Base-by-base conservation (phyloP, 2,797 vertebrate genomes). In the Mormyrus hasselquistii region DNA sequence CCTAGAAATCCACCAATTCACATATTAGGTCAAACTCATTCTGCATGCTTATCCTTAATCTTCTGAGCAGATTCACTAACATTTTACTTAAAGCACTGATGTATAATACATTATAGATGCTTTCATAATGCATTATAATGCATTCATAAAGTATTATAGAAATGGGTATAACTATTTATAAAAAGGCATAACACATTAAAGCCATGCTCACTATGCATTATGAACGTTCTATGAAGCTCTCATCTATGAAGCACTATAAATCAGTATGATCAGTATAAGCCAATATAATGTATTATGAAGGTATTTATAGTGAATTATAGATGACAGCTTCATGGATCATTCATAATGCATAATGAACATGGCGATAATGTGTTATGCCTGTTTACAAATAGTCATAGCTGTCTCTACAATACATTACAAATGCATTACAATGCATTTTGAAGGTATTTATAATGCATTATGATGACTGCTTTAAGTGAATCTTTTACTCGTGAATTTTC, bases 401-500 rank as follows among this genome's bases (percentile, higher is more conserved):
- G 22, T 59, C 57, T 59, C 2, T 59, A 59, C 22, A 59, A 59
- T 59, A 59, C 7, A 0, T 59, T 22, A 59, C n/a, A 59, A 59
- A 59, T 59, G 57, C 55, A 57, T 57, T 57, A n/a, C n/a, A 57
- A 57, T n/a, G 55, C 55, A 57, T 57, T 57, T 57, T 57, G 19
- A 57, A n/a, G 19, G 55, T n/a, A 7, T 57, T 57, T 57, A 6
- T 57, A 57, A 57, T n/a, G 55, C 55, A 57, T 57, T 59, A 59
- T 59, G 7, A 59, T 59, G n/a, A 59, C 57, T 59, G 57, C n/a
- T 22, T 22, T 59, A 59, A 22, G 57, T 59, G 14, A 59, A 69
- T 90, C 87, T 87, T 87, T 83, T 87, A 90, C 4, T 53, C 83
- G 88, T 57, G 86, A 90, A 89, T 59, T 84, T 47, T 25, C 52